A percentile compares a stretch with the other conserved stretches of the same genome.
Evolutionary conservation across 2,797 vertebrate genomes (phyloP).

Genomic region (Masticophis lateralis): DNA sequence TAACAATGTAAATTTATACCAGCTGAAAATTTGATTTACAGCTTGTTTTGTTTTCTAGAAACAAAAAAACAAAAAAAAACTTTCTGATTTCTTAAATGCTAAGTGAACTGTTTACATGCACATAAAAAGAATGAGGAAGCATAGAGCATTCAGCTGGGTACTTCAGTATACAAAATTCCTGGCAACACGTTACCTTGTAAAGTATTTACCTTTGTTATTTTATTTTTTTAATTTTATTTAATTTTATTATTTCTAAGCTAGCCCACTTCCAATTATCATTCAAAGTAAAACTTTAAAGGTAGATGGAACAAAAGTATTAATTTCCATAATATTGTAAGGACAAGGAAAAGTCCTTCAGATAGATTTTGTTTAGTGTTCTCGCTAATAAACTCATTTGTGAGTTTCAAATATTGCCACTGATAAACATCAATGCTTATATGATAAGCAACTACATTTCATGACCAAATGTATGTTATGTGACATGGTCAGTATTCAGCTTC

Average conservation of each 20-base stretch:
- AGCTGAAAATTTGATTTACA: neutral
- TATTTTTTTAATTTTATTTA: too few relatives aligned
- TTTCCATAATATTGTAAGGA: neutral
- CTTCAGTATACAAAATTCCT: neutral
- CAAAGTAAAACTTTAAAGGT: neutral
- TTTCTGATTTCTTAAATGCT: neutral
- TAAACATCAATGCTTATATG: neutral
- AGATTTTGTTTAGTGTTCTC: neutral
- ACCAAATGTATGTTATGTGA: neutral
- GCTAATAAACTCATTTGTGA: neutral
- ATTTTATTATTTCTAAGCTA: too few relatives aligned
- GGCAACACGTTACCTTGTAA: neutral
- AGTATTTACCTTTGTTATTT: neutral
- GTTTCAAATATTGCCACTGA: neutral
- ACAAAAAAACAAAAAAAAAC: too few relatives aligned
- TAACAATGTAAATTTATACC: neutral
- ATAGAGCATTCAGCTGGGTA: neutral
- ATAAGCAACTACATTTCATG: neutral
- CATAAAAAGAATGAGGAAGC: neutral
- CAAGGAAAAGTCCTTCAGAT: neutral
- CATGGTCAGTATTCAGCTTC: neutral
- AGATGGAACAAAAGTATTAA: neutral
- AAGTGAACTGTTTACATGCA: neutral
- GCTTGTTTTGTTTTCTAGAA: neutral
- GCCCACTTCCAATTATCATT: neutral